These are phyloP conservation scores for Lepilemur septentrionalis DNA, from an alignment of 2,797 vertebrate species.

Conservation along the genomic window DNA sequence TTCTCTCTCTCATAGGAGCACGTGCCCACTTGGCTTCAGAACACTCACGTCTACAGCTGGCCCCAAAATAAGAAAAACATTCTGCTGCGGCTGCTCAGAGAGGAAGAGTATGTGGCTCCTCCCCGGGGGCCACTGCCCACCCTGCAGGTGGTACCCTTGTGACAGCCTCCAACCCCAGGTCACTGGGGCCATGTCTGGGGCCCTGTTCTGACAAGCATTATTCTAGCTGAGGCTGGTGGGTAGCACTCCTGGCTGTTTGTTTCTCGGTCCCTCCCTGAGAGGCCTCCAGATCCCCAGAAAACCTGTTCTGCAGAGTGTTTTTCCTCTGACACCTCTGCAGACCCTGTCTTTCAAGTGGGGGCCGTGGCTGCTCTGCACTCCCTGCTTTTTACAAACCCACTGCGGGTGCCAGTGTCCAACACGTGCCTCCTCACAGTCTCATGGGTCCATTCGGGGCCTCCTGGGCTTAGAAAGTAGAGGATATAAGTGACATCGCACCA, in stretches of 20 bases:
- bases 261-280: constrained; percentile 48
- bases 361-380: constrained; percentile 42
- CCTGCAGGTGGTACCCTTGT: constrained; percentile 90
- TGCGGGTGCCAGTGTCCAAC: constrained; percentile 47
- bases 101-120: constrained; percentile 93
- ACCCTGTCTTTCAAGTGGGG: constrained; percentile 54
- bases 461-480: constrained; percentile 58
- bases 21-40: constrained; percentile 94
- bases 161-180: constrained; percentile 31
- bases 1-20: constrained; percentile 85
- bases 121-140: constrained; percentile 89
- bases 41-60: constrained; percentile 94
- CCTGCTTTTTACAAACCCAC: constrained; percentile 57
- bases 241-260: constrained; percentile 47
- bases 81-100: constrained; percentile 91
- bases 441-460: not conserved
- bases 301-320: not conserved
- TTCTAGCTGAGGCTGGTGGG: constrained; percentile 63
- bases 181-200: not conserved
- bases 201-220: constrained; percentile 38
- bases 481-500: constrained; percentile 54
- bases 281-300: not conserved
- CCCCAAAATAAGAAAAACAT: constrained; percentile 92
- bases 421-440: not conserved
- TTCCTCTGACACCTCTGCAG: not conserved